phyloP scores from a whole-genome alignment of 2,797 vertebrate species.

The Phalanger gymnotis region DNA sequence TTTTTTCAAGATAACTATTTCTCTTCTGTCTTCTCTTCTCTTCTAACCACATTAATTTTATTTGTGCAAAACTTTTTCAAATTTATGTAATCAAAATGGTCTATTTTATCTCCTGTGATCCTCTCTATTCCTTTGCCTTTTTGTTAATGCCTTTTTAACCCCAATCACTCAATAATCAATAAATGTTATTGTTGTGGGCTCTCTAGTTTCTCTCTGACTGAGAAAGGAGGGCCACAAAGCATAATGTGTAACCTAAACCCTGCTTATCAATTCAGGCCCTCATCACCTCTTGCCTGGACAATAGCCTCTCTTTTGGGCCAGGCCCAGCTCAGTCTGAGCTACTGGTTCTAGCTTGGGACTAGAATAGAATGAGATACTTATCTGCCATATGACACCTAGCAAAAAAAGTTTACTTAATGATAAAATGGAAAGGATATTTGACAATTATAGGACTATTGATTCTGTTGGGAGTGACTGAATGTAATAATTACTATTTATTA shows the following conservation, averaged over 20 bases:
- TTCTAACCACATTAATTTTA: neutral
- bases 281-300: neutral
- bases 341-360: neutral
- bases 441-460: neutral
- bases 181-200: neutral
- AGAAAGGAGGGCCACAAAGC: too few relatives aligned
- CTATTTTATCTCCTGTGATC: neutral
- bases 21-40: too few relatives aligned
- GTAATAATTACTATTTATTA: neutral
- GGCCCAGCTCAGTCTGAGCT: neutral
- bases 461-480: neutral
- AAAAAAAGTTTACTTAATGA: neutral
- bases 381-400: neutral
- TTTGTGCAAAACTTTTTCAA: neutral
- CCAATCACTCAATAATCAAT: neutral
- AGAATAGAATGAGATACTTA: neutral
- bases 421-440: neutral
- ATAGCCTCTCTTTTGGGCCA: neutral
- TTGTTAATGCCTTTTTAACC: too few relatives aligned
- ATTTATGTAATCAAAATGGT: neutral
- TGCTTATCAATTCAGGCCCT: neutral
- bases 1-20: neutral
- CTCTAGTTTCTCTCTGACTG: too few relatives aligned
- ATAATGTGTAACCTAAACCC: neutral
- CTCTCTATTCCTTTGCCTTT: neutral